Conservation (phyloP, 2,888 invertebrate species). For the Drosophila buzzatii region DNA sequence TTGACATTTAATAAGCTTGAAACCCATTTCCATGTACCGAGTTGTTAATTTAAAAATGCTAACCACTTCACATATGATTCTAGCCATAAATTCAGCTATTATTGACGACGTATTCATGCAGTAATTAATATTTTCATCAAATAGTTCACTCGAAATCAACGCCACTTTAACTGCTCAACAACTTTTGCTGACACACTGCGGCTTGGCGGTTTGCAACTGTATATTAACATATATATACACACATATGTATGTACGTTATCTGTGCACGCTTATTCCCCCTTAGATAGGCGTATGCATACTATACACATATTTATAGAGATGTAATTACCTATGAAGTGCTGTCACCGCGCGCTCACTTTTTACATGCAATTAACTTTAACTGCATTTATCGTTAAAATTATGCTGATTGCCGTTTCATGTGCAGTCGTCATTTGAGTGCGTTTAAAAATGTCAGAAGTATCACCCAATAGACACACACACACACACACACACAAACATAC, state of each 20-base stretch:
- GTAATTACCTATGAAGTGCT: slow-evolving; percentile 44
- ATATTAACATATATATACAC: neutral
- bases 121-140: slow-evolving; percentile 20
- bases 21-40: neutral
- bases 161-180: slow-evolving; percentile 26
- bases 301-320: slow-evolving; percentile 1
- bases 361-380: slow-evolving; percentile 69
- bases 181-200: slow-evolving; percentile 24
- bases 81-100: neutral
- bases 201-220: neutral
- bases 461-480: slow-evolving; percentile 15
- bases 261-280: neutral
- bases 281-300: slow-evolving; percentile 1
- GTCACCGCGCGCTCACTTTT: slow-evolving; percentile 31
- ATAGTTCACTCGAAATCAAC: slow-evolving; percentile 24
- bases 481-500: neutral
- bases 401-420: slow-evolving; percentile 61
- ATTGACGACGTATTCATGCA: neutral
- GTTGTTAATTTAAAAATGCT: neutral
- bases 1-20: neutral
- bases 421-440: slow-evolving; percentile 48
- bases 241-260: neutral
- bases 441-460: slow-evolving; percentile 30
- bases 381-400: slow-evolving; percentile 57
- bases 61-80: neutral